Evolutionary conservation across 2,113 vertebrate species (phyloP).

Genomic region (Microcebus tavaratra): DNA sequence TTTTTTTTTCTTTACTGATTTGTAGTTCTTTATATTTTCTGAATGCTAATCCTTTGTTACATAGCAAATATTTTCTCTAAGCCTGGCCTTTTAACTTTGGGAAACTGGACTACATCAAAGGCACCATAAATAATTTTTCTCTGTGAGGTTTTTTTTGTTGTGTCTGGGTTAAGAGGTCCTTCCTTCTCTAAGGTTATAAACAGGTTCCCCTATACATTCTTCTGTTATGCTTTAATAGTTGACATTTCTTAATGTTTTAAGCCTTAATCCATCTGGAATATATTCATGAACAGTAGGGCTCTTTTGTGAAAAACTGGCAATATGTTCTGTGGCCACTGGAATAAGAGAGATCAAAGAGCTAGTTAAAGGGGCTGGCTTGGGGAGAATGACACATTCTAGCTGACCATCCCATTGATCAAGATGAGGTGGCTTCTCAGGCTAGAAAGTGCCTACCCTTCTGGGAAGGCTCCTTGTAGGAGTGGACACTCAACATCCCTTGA

Average conservation of each 20-base stretch:
- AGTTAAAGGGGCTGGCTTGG: rapidly evolving
- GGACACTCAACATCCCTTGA: not conserved
- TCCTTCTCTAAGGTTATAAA: constrained; percentile 38
- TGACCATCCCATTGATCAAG: not conserved
- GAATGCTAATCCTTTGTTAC: constrained; percentile 31
- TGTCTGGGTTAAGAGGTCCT: constrained; percentile 33
- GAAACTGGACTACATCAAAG: constrained; percentile 45
- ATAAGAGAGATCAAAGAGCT: not conserved
- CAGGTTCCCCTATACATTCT: not conserved
- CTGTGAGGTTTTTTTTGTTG: constrained; percentile 7
- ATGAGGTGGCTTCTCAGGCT: not conserved
- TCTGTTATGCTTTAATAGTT: constrained; percentile 8
- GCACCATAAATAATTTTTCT: constrained; percentile 46
- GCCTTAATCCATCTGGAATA: constrained; percentile 14
- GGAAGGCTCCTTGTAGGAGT: not conserved
- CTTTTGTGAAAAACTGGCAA: not conserved
- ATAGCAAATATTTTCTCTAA: constrained; percentile 24
- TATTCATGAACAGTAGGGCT: constrained; percentile 6
- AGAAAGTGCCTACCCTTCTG: not conserved
- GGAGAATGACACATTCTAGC: not conserved
- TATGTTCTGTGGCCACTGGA: not conserved
- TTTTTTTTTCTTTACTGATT: not conserved
- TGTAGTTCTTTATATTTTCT: not conserved
- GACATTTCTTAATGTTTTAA: not conserved
- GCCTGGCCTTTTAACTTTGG: constrained; percentile 58